Evolutionary conservation across 2,113 vertebrate genomes (phyloP).

Genomic region (Misgurnus mizolepis): DNA sequence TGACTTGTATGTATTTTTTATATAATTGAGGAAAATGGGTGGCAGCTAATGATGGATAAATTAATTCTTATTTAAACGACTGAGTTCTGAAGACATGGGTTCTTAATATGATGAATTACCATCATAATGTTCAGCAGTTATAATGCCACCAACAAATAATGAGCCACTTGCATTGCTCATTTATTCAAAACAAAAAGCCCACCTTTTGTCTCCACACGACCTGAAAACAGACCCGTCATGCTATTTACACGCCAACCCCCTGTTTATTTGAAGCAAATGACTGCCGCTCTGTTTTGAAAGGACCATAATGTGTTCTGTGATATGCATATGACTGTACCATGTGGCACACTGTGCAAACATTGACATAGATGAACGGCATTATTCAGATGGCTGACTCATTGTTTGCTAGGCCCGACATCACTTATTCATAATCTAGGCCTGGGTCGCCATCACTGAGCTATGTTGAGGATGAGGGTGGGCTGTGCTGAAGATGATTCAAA

Average conservation of each 20-base stretch:
- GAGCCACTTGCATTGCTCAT: not conserved
- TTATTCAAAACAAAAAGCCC: conserved; percentile 6
- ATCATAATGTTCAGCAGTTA: not conserved
- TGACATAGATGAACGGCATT: conserved; percentile 32
- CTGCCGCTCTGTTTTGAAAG: not conserved
- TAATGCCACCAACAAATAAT: not conserved
- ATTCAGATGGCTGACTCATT: conserved; percentile 40
- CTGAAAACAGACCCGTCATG: not conserved
- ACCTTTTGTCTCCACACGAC: not conserved
- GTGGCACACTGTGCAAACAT: conserved; percentile 36
- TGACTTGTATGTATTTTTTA: not conserved
- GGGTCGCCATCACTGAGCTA: not conserved
- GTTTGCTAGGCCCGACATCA: conserved; percentile 20
- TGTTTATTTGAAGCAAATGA: conserved; percentile 8
- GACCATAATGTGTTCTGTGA: conserved; percentile 24
- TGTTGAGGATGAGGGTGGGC: not conserved
- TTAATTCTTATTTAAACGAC: not conserved
- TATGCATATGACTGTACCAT: conserved; percentile 20
- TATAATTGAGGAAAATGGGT: not conserved
- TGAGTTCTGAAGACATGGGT: not conserved
- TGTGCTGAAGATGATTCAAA: not conserved
- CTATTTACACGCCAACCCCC: conserved; percentile 12
- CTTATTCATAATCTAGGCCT: conserved; percentile 19
- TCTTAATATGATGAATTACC: conserved; percentile 7
- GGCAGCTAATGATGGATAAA: not conserved